Base-by-base conservation (phyloP, 2,113 vertebrate species). In the Elanus axillaris region DNA sequence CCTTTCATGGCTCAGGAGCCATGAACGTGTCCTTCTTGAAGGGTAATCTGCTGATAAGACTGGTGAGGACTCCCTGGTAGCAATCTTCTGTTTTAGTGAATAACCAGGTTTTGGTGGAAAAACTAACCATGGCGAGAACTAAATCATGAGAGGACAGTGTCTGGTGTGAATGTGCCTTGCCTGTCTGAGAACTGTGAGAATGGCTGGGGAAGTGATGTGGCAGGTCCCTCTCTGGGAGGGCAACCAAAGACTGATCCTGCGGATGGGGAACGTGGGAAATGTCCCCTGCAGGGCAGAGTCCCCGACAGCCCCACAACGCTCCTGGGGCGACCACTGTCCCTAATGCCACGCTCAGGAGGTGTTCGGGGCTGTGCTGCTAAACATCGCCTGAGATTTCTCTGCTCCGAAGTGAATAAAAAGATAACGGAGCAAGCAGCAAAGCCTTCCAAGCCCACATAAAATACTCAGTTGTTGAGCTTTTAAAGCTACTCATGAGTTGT, bases 251-350 rank as follows among this genome's bases (percentile, higher is more conserved):
- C 38, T 74, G 42, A 58, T 29, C 42, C 56, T 58, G 32, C 1
- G 5, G 36, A 71, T 52, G 47, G 22, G n/a, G 13, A 72, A 84
- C 38, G 40, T 6, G 13, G 73, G 78, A 78, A 75, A 71, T 12
- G 7, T n/a, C 11, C 43, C 26, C 7, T 1, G 1, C 9, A 8
- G 20, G 43, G 34, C 32, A 90, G 62, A 58, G 67, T 40, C 40
- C 23, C n/a, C 2, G 26, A 14, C 23, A 86, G 53, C 45, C 29
- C 16, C 14, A 29, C 26, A 21, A 1, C 0, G 1, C 55, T 84
- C 36, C 31, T 1, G 5, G 42, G 23, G 36, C 2, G 20, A 63
- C 16, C 0, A 0, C 29, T 69, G 68, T 16, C 32, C n/a, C n/a
- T 36, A 48, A 29, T 32, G 38, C n/a, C 25, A 26, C 0, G 2